phyloP scores from a whole-genome alignment of 2,888 invertebrate genomes.

The Yponomeuta sedellus region DNA sequence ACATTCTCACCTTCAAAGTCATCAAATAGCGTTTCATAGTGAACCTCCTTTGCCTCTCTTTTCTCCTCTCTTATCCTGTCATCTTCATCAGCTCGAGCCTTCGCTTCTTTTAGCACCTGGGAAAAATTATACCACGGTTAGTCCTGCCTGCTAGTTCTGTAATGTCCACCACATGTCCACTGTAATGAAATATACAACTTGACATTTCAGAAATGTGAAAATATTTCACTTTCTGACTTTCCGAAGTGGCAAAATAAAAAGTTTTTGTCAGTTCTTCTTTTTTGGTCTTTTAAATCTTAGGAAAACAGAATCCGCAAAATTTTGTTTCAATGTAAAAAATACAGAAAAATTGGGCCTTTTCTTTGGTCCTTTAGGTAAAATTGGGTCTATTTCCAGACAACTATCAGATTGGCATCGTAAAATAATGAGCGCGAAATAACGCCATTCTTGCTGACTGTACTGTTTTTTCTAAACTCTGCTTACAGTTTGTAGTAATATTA shows the following conservation, averaged over 20 bases:
- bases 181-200: no score
- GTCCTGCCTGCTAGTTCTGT: no score
- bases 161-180: no score
- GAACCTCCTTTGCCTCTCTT: slow-evolving; percentile 71
- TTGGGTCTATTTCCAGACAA: no score
- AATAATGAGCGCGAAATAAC: background rate
- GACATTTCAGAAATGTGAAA: no score
- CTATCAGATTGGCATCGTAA: background rate
- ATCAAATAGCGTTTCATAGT: slow-evolving; percentile 90
- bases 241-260: background rate
- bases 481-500: no score
- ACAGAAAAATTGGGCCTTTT: no score
- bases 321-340: no score
- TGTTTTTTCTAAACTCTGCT: background rate
- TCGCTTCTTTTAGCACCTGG: slow-evolving; percentile 81
- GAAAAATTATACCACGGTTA: background rate
- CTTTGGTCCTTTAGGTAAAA: no score
- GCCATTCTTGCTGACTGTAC: background rate
- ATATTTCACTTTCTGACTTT: no score
- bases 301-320: no score
- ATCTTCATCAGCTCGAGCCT: slow-evolving; percentile 79
- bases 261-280: background rate
- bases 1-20: slow-evolving; percentile 83
- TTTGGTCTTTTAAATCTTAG: no score
- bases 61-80: slow-evolving; percentile 67